Evolutionary conservation across 1,140 invertebrate species (phyloP).

Genomic region (Drosophila paulistorum): DNA sequence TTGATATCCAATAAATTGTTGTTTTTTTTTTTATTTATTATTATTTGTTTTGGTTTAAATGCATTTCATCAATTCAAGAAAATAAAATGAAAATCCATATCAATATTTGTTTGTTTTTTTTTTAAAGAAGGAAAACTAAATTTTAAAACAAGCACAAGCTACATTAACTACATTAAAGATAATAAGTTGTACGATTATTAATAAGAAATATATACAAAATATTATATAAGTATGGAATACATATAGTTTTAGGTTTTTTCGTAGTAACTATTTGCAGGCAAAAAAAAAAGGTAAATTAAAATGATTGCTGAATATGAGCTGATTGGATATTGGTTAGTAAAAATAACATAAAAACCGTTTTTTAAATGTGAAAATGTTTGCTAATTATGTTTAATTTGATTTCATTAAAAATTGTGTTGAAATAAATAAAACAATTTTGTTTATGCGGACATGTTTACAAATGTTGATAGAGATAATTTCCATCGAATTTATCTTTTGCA

Average conservation of each 20-base stretch:
- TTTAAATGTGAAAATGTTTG: background rate
- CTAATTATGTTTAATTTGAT: conserved; percentile 32
- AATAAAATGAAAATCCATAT: background rate
- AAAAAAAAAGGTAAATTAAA: background rate
- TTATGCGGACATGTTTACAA: conserved; percentile 25
- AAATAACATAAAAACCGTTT: conserved; percentile 9
- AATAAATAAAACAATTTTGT: conserved; percentile 21
- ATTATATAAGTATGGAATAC: background rate
- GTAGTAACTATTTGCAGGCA: conserved; percentile 1
- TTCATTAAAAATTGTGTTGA: background rate
- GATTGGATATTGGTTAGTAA: conserved; percentile 22
- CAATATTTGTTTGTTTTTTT: background rate
- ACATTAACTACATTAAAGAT: background rate
- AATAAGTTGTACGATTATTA: background rate
- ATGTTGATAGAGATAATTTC: conserved; percentile 11
- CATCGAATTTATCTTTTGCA: background rate
- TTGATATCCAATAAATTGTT: conserved; percentile 8
- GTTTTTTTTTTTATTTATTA: background rate
- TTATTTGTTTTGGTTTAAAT: background rate
- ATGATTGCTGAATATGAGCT: conserved; percentile 16
- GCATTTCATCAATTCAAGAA: background rate
- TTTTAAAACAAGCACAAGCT: background rate
- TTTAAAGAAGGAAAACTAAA: background rate
- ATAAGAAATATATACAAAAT: background rate
- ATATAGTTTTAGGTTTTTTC: too few species aligned